Conservation (phyloP, 2,113 vertebrate genomes). For the Mellivora capensis region DNA sequence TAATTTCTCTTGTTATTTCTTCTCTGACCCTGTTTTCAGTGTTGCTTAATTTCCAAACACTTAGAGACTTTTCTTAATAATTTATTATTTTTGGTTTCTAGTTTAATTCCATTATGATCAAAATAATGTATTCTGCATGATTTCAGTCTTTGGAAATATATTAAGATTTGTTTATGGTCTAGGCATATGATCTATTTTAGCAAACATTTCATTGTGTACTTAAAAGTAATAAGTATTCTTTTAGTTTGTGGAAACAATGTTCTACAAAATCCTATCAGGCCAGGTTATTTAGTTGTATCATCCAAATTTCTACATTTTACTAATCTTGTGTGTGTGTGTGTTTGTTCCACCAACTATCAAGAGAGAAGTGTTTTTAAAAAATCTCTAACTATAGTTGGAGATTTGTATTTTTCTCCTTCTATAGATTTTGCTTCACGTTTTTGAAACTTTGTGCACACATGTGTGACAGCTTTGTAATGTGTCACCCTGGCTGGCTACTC, state of each 20-base stretch:
- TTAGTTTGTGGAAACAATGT: background rate
- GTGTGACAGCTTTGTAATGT: background rate
- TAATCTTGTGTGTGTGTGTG: background rate
- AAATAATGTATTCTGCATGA: background rate
- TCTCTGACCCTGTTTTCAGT: background rate
- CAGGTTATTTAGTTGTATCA: background rate
- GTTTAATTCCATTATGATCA: background rate
- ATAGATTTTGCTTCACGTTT: background rate
- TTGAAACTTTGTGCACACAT: background rate
- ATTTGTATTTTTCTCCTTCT: background rate
- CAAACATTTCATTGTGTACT: background rate
- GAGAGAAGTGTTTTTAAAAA: background rate
- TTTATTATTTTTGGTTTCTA: background rate
- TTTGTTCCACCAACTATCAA: background rate
- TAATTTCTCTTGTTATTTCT: background rate
- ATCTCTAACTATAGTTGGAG: background rate
- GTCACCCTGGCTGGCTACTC: background rate
- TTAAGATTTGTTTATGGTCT: background rate
- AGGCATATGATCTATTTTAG: background rate
- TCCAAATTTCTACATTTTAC: background rate
- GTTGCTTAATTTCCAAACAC: background rate
- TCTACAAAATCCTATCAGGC: background rate
- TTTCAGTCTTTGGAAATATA: background rate
- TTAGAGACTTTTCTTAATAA: background rate
- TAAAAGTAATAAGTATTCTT: background rate